Evolutionary conservation across 2,888 invertebrate genomes (phyloP).

Genomic region (Helleia helle): DNA sequence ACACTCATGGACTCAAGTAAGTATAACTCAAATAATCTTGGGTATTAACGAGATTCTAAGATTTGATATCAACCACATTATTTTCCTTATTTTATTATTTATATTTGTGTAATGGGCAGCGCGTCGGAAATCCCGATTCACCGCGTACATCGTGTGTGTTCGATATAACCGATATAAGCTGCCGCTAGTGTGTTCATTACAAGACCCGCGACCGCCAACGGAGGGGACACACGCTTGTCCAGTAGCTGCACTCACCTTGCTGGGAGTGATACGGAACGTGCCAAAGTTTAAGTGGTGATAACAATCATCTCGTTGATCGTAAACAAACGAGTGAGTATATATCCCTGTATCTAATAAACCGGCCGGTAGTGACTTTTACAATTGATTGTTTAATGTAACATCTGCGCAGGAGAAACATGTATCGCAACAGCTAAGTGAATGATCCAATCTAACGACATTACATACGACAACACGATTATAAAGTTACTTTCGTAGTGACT

Average conservation of each 20-base stretch:
- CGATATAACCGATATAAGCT: slow-evolving; percentile 35
- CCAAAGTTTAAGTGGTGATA: slow-evolving; percentile 52
- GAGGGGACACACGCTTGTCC: slow-evolving; percentile 37
- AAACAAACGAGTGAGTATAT: slow-evolving; percentile 67
- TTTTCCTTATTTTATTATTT: slow-evolving; percentile 3
- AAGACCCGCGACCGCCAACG: slow-evolving; percentile 48
- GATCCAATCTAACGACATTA: no score
- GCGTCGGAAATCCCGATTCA: slow-evolving; percentile 11
- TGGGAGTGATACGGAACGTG: slow-evolving; percentile 50
- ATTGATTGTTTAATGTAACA: background rate
- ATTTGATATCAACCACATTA: no score
- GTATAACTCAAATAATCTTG: no score
- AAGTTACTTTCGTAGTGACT: no score
- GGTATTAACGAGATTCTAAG: no score
- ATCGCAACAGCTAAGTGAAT: background rate
- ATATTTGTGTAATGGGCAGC: no score
- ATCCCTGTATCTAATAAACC: slow-evolving; percentile 42
- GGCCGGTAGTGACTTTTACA: slow-evolving; percentile 20
- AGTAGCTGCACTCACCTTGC: slow-evolving; percentile 26
- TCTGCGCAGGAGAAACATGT: background rate
- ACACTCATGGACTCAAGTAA: no score
- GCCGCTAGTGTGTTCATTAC: slow-evolving; percentile 33
- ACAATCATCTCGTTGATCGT: slow-evolving; percentile 69
- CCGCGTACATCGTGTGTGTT: background rate
- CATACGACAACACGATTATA: no score